Conservation (phyloP, 2,888 invertebrate species). For the Eugnorisma glareosa region DNA sequence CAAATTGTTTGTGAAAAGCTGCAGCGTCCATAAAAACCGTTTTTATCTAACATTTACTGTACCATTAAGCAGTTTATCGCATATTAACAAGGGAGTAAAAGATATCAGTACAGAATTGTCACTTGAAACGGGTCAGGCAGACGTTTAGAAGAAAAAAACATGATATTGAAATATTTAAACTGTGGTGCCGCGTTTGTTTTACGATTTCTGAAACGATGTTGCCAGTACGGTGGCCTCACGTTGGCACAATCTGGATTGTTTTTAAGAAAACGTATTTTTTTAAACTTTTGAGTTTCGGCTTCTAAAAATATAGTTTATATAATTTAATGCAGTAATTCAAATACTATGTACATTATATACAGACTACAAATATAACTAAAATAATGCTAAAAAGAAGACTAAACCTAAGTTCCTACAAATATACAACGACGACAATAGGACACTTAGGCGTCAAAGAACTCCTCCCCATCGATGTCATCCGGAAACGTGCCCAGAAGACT, state of each 20-base stretch:
- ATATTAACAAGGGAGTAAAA: slow-evolving; percentile 53
- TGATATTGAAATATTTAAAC: slow-evolving; percentile 64
- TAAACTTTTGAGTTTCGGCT: neutral
- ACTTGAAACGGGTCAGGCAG: slow-evolving; percentile 53
- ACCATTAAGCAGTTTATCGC: slow-evolving; percentile 55
- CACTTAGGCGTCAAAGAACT: too few species aligned
- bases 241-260: neutral
- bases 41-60: slow-evolving; percentile 53
- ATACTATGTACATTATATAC: too few species aligned
- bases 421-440: too few species aligned
- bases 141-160: slow-evolving; percentile 51
- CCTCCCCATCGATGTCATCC: too few species aligned
- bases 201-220: slow-evolving; percentile 60
- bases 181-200: slow-evolving; percentile 61
- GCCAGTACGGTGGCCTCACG: slow-evolving; percentile 25
- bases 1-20: slow-evolving; percentile 51
- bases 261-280: neutral
- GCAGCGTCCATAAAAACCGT: slow-evolving; percentile 53
- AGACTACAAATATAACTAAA: too few species aligned
- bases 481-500: too few species aligned
- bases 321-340: too few species aligned
- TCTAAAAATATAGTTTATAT: too few species aligned
- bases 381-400: too few species aligned
- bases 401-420: too few species aligned
- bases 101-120: slow-evolving; percentile 47